These are phyloP conservation scores for Diuraphis noxia DNA, from an alignment of 1,140 invertebrate species.

Conservation along the genomic window DNA sequence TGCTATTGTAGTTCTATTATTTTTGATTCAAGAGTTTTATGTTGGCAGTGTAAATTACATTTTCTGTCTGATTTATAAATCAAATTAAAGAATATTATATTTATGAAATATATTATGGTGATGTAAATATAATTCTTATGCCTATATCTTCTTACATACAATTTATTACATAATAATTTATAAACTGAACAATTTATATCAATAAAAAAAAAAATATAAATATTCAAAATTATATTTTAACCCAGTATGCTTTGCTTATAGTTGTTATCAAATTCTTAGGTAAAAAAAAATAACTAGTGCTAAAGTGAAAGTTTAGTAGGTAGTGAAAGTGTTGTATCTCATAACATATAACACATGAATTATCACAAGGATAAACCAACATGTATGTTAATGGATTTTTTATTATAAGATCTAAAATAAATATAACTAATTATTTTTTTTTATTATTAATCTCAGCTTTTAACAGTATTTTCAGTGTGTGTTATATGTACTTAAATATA, in stretches of 20 bases:
- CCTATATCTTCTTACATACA: neutral
- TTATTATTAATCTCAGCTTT: neutral
- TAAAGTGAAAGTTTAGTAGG: slow-evolving; percentile 29
- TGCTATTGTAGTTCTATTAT: neutral
- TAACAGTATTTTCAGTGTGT: neutral
- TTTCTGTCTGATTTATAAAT: neutral
- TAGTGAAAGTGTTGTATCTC: slow-evolving; percentile 37
- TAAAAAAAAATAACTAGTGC: neutral
- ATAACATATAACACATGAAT: neutral
- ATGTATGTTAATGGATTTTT: neutral
- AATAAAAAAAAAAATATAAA: neutral
- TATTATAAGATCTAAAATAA: neutral
- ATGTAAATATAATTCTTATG: neutral
- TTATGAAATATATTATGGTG: neutral
- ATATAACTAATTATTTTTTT: neutral
- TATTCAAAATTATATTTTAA: neutral
- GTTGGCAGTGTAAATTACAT: neutral
- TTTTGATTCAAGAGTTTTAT: neutral
- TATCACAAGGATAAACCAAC: slow-evolving; percentile 10
- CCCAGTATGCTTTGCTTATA: neutral
- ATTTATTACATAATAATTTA: neutral
- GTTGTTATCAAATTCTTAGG: slow-evolving; percentile 6
- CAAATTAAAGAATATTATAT: neutral
- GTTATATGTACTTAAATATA: neutral
- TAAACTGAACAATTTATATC: neutral